Conservation (phyloP, 2,797 vertebrate species). For the Crenichthys baileyi region DNA sequence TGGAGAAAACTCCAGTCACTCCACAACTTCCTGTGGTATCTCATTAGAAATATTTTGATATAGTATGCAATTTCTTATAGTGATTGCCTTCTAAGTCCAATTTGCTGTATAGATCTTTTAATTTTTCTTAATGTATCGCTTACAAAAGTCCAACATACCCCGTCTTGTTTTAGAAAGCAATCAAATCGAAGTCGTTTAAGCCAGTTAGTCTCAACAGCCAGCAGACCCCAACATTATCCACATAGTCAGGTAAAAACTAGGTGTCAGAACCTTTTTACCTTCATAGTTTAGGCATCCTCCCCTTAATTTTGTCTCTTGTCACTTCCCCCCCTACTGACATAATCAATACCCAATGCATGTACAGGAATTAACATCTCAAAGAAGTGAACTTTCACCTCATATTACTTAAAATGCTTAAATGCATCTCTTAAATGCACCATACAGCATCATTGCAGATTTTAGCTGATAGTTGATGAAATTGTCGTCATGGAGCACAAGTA, state of each 20-base stretch:
- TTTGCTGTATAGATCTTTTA: too few species aligned
- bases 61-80: too few species aligned
- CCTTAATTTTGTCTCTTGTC: not conserved
- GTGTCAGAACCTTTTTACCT: not conserved
- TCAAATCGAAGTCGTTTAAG: too few species aligned
- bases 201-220: not conserved
- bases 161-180: too few species aligned
- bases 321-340: too few species aligned
- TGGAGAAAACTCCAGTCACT: too few species aligned
- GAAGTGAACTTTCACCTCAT: not conserved
- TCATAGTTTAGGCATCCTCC: not conserved
- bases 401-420: not conserved
- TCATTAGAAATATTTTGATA: too few species aligned
- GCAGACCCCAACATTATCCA: not conserved
- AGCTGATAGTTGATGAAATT: conserved; percentile 60
- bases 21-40: too few species aligned
- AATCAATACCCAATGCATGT: not conserved
- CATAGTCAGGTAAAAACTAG: not conserved
- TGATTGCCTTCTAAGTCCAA: too few species aligned
- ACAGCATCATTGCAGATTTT: conserved; percentile 51
- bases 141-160: not conserved
- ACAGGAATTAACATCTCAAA: not conserved
- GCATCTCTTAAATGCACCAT: conserved; percentile 3
- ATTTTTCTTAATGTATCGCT: not conserved
- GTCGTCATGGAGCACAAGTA: conserved; percentile 37